Evolutionary conservation across 1,140 invertebrate species (phyloP), one percentile per base, ranked within the genome.

Genomic region (Cherax quadricarinatus): DNA sequence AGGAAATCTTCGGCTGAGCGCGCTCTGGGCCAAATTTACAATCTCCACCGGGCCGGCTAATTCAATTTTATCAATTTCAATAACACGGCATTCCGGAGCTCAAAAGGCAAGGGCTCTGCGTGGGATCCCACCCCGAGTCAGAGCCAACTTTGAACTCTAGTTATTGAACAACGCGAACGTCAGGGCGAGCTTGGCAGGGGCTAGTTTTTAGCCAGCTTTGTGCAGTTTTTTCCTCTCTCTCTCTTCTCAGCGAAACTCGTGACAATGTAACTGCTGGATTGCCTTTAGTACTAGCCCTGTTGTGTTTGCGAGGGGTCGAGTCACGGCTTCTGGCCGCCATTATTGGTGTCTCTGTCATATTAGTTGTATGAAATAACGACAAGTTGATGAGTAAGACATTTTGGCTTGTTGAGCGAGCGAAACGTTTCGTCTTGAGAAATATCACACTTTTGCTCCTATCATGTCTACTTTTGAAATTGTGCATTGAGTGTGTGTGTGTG

Each of bases 31-130:
- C 70, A 30, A 75, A 75, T 75, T 75, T 75, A 75, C 70, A 75
- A 75, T 30, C 70, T 75, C 70, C 70, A 75, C 70, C 18, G 70
- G 70, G 70, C 70, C n/a, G n/a, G 70, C 70, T 75, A 75, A 75
- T 75, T 75, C 70, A 75, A 75, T 75, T 75, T 75, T 75, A 75
- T 30, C 70, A 75, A 75, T 75, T 75, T 75, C 70, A 75, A 75
- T 75, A 75, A 75, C n/a, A 30, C 24, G 12, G 12, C 70, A 30
- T 75, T 75, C n/a, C 70, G 0, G 18, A 75, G 70, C 70, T 75
- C 70, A 75, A 75, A 75, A 75, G 21, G n/a, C 62, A 75, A 24
- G 70, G 70, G 62, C 12, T 12, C 24, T 75, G 70, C 14, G 6
- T 5, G 24, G 70, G 70, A 12, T 9, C 24, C 70, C 21, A 6